A percentile compares a stretch with the other conserved stretches of the same genome.
These are phyloP conservation scores for Bradypodion pumilum DNA, from an alignment of 2,797 vertebrate species.

Conservation along the genomic window DNA sequence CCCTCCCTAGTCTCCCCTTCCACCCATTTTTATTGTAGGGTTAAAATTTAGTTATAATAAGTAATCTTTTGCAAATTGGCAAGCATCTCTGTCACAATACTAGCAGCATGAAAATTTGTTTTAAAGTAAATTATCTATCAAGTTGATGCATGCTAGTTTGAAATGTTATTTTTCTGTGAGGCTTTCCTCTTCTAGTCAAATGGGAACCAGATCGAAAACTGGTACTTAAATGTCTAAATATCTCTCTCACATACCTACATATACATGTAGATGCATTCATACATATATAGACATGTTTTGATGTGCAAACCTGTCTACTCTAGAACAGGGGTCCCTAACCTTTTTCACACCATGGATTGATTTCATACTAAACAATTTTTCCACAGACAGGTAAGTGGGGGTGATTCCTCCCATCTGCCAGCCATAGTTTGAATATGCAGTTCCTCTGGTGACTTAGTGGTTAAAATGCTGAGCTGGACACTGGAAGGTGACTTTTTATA, in stretches of 20 bases:
- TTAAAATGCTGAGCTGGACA: no score
- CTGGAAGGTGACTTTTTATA: no score
- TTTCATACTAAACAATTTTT: no score
- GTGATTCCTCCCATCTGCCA: no score
- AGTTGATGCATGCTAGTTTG: background rate
- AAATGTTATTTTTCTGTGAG: background rate
- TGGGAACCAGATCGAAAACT: background rate
- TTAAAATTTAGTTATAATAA: slow-evolving; percentile 31
- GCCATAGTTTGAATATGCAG: no score
- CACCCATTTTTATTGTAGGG: background rate
- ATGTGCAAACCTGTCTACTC: no score
- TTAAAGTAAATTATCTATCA: slow-evolving; percentile 34
- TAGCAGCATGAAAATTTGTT: slow-evolving; percentile 41
- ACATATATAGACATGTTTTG: background rate
- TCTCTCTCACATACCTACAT: background rate
- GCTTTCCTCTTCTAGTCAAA: background rate
- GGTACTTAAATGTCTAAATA: background rate
- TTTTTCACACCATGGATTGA: no score
- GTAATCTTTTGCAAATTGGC: slow-evolving; percentile 28
- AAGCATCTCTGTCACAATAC: slow-evolving; percentile 23
- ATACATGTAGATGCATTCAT: background rate
- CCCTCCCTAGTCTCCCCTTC: background rate
- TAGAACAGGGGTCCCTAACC: no score
- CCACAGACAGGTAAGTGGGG: no score
- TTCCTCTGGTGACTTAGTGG: no score